A percentile compares a stretch with the other conserved stretches of the same genome.
Conservation (phyloP, 2,888 invertebrate species). For the Campoletis raptor region DNA sequence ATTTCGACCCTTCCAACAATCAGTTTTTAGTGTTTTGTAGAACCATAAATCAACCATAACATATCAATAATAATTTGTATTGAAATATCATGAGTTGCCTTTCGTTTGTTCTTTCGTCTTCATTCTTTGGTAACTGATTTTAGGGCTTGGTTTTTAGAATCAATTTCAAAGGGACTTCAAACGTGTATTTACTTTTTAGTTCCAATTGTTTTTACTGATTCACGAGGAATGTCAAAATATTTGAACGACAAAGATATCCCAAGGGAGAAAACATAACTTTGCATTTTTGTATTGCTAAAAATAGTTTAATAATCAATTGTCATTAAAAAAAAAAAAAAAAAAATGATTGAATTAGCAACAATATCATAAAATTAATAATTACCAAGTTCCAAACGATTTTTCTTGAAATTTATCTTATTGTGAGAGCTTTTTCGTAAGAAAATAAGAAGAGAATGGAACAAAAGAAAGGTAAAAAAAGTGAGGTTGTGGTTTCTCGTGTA, state of each 20-base stretch:
- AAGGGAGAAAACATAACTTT: neutral
- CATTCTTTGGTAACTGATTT: no score
- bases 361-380: neutral
- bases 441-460: neutral
- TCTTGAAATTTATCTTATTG: neutral
- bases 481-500: neutral
- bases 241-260: neutral
- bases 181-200: neutral
- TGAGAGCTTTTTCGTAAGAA: neutral
- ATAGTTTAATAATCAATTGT: neutral
- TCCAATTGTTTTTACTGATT: neutral
- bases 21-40: no score
- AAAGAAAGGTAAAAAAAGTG: slow-evolving; percentile 6
- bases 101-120: no score
- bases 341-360: neutral
- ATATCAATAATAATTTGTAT: no score
- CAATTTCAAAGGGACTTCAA: neutral
- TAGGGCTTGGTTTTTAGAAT: neutral
- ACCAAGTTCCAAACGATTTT: neutral
- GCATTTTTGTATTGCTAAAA: neutral
- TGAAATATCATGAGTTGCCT: no score
- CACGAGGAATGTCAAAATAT: neutral
- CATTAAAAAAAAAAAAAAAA: neutral
- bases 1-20: no score
- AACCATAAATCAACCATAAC: no score